Conservation (phyloP, 2,113 vertebrate genomes). For the Gymnobelideus leadbeateri region DNA sequence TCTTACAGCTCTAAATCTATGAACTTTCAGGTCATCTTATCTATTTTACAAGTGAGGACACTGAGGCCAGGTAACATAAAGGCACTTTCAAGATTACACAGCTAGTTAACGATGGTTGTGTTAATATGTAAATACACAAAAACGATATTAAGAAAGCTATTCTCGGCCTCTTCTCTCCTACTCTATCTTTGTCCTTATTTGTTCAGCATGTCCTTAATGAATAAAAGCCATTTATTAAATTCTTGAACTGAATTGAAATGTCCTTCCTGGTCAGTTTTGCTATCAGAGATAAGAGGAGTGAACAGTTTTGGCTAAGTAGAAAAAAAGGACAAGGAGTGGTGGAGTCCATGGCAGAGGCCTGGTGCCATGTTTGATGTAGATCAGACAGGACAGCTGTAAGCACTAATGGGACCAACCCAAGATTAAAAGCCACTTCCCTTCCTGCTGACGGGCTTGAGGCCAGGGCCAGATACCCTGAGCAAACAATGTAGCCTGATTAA, state of each 20-base stretch:
- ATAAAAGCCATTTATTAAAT: neutral
- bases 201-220: neutral
- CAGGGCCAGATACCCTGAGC: slow-evolving; percentile 47
- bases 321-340: neutral
- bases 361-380: neutral
- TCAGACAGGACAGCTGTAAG: neutral
- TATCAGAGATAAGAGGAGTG: neutral
- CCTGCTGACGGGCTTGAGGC: neutral
- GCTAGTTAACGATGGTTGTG: neutral
- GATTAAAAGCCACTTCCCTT: neutral
- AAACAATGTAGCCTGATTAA: slow-evolving; percentile 54
- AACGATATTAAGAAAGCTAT: neutral
- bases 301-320: neutral
- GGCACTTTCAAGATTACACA: neutral
- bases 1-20: neutral
- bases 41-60: neutral
- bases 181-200: neutral
- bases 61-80: neutral
- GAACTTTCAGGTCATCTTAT: neutral
- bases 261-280: neutral
- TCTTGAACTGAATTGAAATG: neutral
- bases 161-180: neutral
- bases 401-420: neutral
- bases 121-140: neutral
- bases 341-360: neutral